Evolutionary conservation across 2,113 vertebrate genomes (phyloP), one percentile per base, ranked within the genome.

Genomic region (Lagopus leucura): DNA sequence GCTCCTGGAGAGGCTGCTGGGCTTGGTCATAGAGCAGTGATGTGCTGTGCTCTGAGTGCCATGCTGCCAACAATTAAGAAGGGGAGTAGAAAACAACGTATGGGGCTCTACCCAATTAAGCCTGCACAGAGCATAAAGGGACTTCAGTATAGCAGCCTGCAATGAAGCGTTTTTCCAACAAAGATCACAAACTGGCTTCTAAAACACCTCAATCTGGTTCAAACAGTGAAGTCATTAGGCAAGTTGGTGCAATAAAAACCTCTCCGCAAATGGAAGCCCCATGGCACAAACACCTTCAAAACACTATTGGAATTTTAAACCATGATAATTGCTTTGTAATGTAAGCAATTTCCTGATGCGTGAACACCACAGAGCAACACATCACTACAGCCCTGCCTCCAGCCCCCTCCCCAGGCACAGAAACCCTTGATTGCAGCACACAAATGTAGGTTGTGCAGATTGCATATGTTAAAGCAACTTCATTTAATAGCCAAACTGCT

Each of bases 191-290:
- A 89, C 3, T 52, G 58, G 17, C 50, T 91, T 66, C 48, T 75
- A 57, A 82, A 82, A 66, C 69, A 42, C 78, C 65, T 80, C 9
- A 1, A 16, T 47, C 66, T 48, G 75, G 72, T 92, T 92, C 77
- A 96, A 94, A 85, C 1, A 1, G 50, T 65, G 25, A 58, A 15
- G 20, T 70, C 86, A 93, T 77, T 80, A 89, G 48, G 76, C 86
- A 92, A 93, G 66, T 13, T 93, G 57, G 86, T 88, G 65, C 88
- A 69, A 95, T 95, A 91, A 95, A 57, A 91, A 82, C 72, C 89
- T 80, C 83, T 75, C 82, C 34, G 47, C 88, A 88, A 96, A 94
- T 52, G 52, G 55, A 86, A 82, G 82, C 81, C 70, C 74, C 32
- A 6, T 7, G 82, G 92, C 86, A 47, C 24, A 36, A 32, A 38